phyloP scores from a whole-genome alignment of 2,888 invertebrate genomes.

The Corbicula japonica region DNA sequence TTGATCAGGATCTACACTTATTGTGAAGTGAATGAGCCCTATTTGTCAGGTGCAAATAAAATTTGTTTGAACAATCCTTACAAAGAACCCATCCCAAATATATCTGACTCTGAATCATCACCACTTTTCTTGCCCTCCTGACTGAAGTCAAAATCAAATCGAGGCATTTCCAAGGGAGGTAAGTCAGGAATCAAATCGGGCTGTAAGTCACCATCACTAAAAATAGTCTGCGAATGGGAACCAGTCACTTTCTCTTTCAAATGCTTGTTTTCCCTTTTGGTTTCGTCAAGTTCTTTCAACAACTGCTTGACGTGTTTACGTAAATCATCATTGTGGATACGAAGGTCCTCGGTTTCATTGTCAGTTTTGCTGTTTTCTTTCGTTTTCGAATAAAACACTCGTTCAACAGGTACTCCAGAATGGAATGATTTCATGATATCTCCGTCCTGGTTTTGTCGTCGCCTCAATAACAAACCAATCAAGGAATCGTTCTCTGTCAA shows the following conservation, averaged over 20 bases:
- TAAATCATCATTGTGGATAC: slow-evolving; percentile 81
- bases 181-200: slow-evolving; percentile 88
- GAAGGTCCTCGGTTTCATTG: slow-evolving; percentile 79
- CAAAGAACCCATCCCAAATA: slow-evolving; percentile 14
- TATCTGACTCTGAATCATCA: slow-evolving; percentile 38
- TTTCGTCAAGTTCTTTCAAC: slow-evolving; percentile 77
- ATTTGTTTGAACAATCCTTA: too few relatives aligned
- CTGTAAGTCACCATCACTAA: slow-evolving; percentile 75
- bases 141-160: slow-evolving; percentile 88
- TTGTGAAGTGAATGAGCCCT: too few relatives aligned
- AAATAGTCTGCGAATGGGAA: slow-evolving; percentile 49
- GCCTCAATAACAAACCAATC: slow-evolving; percentile 56
- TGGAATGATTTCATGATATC: slow-evolving; percentile 55
- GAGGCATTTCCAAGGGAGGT: slow-evolving; percentile 89
- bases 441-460: slow-evolving; percentile 57
- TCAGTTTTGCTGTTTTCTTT: neutral
- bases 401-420: slow-evolving; percentile 66
- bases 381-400: slow-evolving; percentile 50
- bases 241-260: slow-evolving; percentile 59
- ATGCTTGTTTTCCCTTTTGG: slow-evolving; percentile 67
- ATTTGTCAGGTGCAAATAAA: too few relatives aligned
- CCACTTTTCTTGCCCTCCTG: slow-evolving; percentile 35
- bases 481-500: slow-evolving; percentile 62
- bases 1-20: too few relatives aligned
- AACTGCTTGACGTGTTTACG: slow-evolving; percentile 78